These are phyloP conservation scores for Condylura cristata DNA, from an alignment of 2,113 vertebrate species.

Conservation along the genomic window DNA sequence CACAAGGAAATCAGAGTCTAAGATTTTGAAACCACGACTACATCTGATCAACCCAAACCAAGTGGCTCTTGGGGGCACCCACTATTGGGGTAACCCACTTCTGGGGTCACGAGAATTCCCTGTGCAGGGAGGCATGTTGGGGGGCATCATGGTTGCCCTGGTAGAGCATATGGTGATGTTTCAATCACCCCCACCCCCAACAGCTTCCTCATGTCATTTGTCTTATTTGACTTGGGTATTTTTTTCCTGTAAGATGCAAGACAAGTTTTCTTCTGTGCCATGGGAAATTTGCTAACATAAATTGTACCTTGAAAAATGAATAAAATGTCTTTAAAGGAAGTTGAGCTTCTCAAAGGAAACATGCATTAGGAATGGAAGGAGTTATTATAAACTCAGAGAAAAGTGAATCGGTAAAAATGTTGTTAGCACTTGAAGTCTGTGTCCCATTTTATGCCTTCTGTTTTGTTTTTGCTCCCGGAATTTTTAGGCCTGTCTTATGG, in stretches of 20 bases:
- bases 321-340: neutral
- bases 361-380: neutral
- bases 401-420: neutral
- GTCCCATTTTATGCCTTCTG: neutral
- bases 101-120: too few species aligned
- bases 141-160: neutral
- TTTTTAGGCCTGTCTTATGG: neutral
- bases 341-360: neutral
- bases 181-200: rapidly evolving
- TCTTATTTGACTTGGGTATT: neutral
- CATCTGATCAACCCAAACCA: neutral
- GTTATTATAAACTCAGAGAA: neutral
- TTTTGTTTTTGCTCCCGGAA: conserved; percentile 4
- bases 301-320: conserved; percentile 10
- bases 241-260: neutral
- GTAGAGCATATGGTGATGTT: rapidly evolving
- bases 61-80: neutral
- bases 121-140: rapidly evolving
- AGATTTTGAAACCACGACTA: neutral
- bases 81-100: rapidly evolving
- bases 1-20: neutral
- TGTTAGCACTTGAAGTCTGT: neutral
- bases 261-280: neutral
- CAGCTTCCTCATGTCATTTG: neutral
- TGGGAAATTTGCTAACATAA: neutral